These are phyloP conservation scores for Tenebrio molitor DNA, from an alignment of 1,140 invertebrate species.

Conservation along the genomic window DNA sequence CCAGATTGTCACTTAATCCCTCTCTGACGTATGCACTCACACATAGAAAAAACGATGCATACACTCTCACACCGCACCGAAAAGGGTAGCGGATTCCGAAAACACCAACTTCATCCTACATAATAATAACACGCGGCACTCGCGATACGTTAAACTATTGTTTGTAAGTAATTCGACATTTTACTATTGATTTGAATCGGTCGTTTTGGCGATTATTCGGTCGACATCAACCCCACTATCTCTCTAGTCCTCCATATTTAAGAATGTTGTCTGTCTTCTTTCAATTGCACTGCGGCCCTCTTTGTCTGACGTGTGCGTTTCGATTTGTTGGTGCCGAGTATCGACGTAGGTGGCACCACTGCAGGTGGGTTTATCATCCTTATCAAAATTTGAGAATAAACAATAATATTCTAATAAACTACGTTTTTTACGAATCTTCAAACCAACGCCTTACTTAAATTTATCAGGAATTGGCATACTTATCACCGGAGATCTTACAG, in stretches of 20 bases:
- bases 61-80: conserved; percentile 46
- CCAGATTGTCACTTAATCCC: conserved; percentile 58
- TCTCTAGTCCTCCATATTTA: conserved; percentile 62
- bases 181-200: conserved; percentile 49
- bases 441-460: too few species aligned
- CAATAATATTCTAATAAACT: too few species aligned
- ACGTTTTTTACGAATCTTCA: too few species aligned
- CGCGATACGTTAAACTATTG: conserved; percentile 4
- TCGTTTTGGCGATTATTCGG: conserved; percentile 49
- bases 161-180: conserved; percentile 46
- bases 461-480: too few species aligned
- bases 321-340: conserved; percentile 35
- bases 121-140: conserved; percentile 44
- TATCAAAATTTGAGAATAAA: too few species aligned
- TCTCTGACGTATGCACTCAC: conserved; percentile 49
- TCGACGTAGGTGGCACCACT: conserved; percentile 32
- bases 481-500: too few species aligned
- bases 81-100: conserved; percentile 46
- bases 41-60: conserved; percentile 17
- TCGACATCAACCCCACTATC: conserved; percentile 54
- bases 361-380: not conserved
- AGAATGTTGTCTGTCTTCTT: conserved; percentile 47
- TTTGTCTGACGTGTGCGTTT: conserved; percentile 50
- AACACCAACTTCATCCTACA: conserved; percentile 24
- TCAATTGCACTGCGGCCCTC: conserved; percentile 35